Base-by-base conservation (phyloP, 92 coral and sea anemone species). In the Phenganax marumi region DNA sequence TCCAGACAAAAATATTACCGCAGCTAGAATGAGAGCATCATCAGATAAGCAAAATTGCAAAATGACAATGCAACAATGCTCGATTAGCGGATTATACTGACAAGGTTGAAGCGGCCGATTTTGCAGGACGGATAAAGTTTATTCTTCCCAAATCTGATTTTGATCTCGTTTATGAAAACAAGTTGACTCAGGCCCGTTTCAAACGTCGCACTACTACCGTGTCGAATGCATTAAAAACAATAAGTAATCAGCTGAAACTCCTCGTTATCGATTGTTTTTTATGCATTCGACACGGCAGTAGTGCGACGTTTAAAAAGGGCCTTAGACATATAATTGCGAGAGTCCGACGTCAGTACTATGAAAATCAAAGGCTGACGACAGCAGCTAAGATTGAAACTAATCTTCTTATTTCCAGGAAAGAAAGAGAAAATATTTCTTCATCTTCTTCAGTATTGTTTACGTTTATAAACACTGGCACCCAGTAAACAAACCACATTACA, bases 401-500 rank as follows among this genome's bases (percentile, higher is more conserved):
- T 52, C 22, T 22, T 21, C 39, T 19, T 24, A 52, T 43, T 51
- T 18, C 61, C 25, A 19, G 16, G 43, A 74, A 52, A 19, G 61
- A 0, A 52, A 10, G 0, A 58, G 79, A 52, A 54, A 74, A 49
- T 1, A 1, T 33, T 33, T 33, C 43, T 62, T 62, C 68, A 3
- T 12, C 33, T 62, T 62, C 68, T 62, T 8, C 68, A 33, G 43
- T 33, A 62, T 62, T 21, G 18, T 12, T 6, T 11, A 11, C 16
- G 21, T 8, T 12, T 12, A 49, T 48, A 72, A 72, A 48, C 39
- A 48, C 39, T 21, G 57, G 53, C 39, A 52, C 50, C 79, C 79
- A 74, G 64, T 52, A 74, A n/a, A 21, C 26, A 12, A 7, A 12
- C 79, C 79, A 52, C 79, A 74, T 74, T 43, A 52, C 60, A n/a